Percentiles rank a stretch among this genome's conserved stretches.
These are phyloP conservation scores for Onychomys arenicola DNA, from an alignment of 2,797 vertebrate species.

Conservation along the genomic window DNA sequence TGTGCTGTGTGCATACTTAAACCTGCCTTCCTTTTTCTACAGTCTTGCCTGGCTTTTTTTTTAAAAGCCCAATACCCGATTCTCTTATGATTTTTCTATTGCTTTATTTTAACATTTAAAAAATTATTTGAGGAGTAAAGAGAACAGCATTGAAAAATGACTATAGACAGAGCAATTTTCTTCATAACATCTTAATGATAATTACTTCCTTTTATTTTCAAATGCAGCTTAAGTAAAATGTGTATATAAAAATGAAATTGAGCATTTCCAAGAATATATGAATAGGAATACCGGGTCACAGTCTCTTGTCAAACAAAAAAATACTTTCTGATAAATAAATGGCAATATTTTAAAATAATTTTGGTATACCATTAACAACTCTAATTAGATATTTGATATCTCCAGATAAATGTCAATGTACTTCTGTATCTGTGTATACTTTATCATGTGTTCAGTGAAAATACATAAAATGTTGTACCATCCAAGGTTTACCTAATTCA, in stretches of 20 bases:
- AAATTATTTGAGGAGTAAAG: neutral
- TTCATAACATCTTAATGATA: neutral
- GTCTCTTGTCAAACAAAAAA: neutral
- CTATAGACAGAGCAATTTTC: neutral
- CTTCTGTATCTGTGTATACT: neutral
- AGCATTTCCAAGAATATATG: neutral
- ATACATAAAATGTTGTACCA: neutral
- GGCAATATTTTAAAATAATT: neutral
- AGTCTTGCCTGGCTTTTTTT: neutral
- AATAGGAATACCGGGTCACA: neutral
- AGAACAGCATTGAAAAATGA: neutral
- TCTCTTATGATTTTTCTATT: neutral
- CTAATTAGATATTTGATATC: neutral
- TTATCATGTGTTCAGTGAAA: neutral
- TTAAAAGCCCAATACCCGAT: neutral
- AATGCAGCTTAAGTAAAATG: neutral
- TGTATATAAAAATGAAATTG: neutral
- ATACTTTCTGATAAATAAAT: neutral
- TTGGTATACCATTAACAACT: neutral
- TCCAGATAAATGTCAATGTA: neutral
- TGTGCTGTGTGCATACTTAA: constrained; percentile 25
- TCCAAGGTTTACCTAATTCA: neutral
- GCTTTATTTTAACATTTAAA: constrained; percentile 12
- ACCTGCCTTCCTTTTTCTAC: constrained; percentile 10
- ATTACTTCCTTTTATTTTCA: neutral